Evolutionary conservation across 2,797 vertebrate species (phyloP).

Genomic region (Anguilla megastoma): DNA sequence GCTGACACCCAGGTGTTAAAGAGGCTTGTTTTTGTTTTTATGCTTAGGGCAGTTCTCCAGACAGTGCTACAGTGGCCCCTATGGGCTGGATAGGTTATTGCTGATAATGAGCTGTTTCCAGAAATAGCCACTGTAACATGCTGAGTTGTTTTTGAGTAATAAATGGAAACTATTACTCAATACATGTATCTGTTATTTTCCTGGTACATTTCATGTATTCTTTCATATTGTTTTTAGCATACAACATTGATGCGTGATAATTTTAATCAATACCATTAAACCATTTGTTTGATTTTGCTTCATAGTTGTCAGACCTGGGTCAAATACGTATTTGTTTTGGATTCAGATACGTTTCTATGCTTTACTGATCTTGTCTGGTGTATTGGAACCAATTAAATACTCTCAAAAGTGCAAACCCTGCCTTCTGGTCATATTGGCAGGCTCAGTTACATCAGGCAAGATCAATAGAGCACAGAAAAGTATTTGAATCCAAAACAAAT

Average conservation of each 20-base stretch:
- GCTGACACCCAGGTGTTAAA: not conserved
- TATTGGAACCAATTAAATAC: no score
- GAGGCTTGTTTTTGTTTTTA: slow-evolving; percentile 14
- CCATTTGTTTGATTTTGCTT: not conserved
- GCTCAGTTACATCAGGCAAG: no score
- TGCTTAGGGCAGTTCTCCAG: not conserved
- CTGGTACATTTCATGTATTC: not conserved
- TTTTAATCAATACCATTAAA: not conserved
- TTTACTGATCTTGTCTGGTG: no score
- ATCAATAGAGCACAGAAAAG: no score
- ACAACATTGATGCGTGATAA: not conserved
- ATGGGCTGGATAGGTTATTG: slow-evolving; percentile 37
- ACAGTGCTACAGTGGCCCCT: slow-evolving; percentile 41
- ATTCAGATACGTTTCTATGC: no score
- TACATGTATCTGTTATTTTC: not conserved
- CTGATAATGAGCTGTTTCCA: slow-evolving; percentile 1
- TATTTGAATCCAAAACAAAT: no score
- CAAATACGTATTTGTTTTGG: no score
- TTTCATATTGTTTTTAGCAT: not conserved
- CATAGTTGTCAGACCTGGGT: not conserved
- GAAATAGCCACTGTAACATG: not conserved
- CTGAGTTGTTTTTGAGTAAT: not conserved
- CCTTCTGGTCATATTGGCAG: no score
- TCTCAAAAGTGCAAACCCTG: no score
- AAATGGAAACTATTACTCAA: not conserved